phyloP scores from a whole-genome alignment of 2,888 invertebrate species.

The Lucinisca nassula region DNA sequence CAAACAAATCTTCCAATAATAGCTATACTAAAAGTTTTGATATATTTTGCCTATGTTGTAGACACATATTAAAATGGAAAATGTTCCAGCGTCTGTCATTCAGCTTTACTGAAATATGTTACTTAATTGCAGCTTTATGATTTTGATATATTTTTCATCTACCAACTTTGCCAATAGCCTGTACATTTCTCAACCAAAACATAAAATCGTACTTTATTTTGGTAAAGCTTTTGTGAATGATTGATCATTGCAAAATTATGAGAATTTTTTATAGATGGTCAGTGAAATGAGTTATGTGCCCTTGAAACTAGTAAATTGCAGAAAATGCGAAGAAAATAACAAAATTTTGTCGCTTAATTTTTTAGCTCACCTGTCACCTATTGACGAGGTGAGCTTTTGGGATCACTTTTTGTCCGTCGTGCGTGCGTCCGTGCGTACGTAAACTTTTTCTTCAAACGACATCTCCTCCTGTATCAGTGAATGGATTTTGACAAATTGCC shows the following conservation, averaged over 20 bases:
- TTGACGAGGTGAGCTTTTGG: no score
- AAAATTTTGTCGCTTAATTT: no score
- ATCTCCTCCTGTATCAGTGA: no score
- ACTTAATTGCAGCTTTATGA: background rate
- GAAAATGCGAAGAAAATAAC: background rate
- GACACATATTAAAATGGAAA: no score
- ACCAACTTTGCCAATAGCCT: background rate
- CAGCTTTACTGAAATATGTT: background rate
- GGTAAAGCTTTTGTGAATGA: background rate
- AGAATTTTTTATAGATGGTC: background rate
- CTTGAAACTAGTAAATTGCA: background rate
- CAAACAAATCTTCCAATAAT: no score
- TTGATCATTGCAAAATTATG: background rate
- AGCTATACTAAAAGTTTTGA: no score
- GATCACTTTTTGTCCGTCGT: no score
- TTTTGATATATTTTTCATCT: background rate
- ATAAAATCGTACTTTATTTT: background rate
- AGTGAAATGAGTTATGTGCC: background rate
- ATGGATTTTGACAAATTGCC: no score
- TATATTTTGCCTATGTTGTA: no score
- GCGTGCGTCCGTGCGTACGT: no score
- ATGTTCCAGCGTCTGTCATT: background rate
- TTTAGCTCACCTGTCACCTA: no score
- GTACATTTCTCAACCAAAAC: background rate
- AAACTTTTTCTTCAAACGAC: no score